A percentile compares a stretch with the other conserved stretches of the same genome.
phyloP scores from a whole-genome alignment of 2,888 invertebrate genomes.

The Microlaimidae sp. region DNA sequence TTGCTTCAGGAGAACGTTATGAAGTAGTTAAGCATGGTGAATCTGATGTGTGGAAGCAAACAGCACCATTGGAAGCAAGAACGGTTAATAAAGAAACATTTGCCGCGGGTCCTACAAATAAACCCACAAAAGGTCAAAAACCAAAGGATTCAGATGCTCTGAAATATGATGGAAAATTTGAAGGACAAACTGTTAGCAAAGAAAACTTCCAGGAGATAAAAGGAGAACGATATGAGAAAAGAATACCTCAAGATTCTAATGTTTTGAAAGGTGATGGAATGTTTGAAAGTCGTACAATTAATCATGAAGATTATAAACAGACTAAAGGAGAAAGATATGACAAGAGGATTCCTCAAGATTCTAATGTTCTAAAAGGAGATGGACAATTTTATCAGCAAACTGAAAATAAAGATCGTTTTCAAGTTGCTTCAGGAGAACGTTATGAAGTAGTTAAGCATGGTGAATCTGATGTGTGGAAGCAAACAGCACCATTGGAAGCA shows the following conservation, averaged over 20 bases:
- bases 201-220: neutral
- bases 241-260: neutral
- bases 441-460: too few relatives aligned
- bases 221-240: neutral
- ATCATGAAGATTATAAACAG: neutral
- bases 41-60: neutral
- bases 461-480: too few relatives aligned
- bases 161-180: neutral
- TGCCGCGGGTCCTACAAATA: too few relatives aligned
- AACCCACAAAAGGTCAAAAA: too few relatives aligned
- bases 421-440: too few relatives aligned
- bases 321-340: neutral
- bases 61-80: neutral
- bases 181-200: neutral
- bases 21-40: neutral
- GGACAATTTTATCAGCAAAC: too few relatives aligned
- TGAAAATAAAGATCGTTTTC: too few relatives aligned
- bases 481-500: too few relatives aligned
- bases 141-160: too few relatives aligned
- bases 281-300: neutral
- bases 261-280: neutral
- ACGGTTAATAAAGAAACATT: too few relatives aligned
- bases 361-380: neutral
- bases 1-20: constrained; percentile 2
- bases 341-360: neutral